Evolutionary conservation across 1,140 invertebrate genomes (phyloP).

Genomic region (Microplitis mediator): DNA sequence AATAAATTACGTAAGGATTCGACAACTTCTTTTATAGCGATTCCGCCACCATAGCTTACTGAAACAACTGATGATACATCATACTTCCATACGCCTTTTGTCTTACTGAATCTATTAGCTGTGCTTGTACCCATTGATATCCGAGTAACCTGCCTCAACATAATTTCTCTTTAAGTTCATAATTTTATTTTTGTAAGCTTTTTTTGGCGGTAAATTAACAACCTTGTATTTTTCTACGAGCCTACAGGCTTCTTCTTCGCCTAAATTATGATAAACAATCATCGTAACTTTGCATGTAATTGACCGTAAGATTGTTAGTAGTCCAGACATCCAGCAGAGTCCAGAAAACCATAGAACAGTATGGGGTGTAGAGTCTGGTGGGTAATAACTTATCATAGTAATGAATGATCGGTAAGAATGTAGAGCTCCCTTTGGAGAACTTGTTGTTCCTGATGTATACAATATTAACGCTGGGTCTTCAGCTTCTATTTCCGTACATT

Average conservation of each 20-base stretch:
- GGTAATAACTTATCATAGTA: background rate
- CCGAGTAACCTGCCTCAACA: constrained; percentile 20
- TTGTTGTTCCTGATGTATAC: constrained; percentile 44
- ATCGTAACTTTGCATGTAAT: background rate
- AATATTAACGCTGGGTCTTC: constrained; percentile 37
- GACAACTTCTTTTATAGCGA: constrained; percentile 36
- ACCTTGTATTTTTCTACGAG: constrained; percentile 42
- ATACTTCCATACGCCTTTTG: constrained; percentile 28
- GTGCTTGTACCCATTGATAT: constrained; percentile 33
- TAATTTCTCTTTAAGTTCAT: background rate
- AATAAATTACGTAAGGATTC: constrained; percentile 26
- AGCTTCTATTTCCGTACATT: constrained; percentile 16
- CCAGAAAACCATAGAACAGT: background rate
- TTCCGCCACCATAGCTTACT: constrained; percentile 46
- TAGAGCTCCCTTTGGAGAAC: constrained; percentile 38
- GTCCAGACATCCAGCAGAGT: constrained; percentile 33
- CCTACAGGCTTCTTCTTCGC: constrained; percentile 31
- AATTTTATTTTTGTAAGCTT: no score
- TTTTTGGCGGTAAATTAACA: no score
- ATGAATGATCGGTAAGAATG: constrained; percentile 30
- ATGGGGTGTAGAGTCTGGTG: background rate
- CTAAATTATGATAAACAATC: constrained; percentile 30
- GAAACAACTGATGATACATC: constrained; percentile 37
- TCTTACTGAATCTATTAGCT: constrained; percentile 37
- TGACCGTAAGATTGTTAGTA: constrained; percentile 2